Evolutionary conservation across 1,140 invertebrate genomes (phyloP), one percentile per base, ranked within the genome.

Genomic region (Drosophila malerkotliana): DNA sequence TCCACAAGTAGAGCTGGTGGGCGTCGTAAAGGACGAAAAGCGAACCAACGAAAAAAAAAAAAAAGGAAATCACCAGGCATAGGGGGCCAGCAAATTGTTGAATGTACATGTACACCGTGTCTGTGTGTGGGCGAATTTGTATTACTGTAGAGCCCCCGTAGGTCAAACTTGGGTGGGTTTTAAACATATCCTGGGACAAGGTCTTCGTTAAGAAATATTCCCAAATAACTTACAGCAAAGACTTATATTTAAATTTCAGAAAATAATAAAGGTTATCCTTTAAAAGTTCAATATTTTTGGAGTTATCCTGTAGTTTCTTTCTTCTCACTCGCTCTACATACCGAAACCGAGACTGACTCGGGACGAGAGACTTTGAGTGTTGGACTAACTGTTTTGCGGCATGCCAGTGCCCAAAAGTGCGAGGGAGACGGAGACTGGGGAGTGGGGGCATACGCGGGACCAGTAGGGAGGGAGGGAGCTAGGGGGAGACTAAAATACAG

Each of bases 81-180:
- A 59, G 83, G 78, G 74, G 76, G 74, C 80, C 82, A 87, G 85
- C 83, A 87, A 87, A 79, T 87, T 87, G 82, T 87, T 87, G 82
- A 88, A 88, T 88, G 66, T 87, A 78, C 78, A 87, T 60, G 72
- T 61, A 77, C 39, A 73, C 52, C 26, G 12, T 51, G 30, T 7
- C 44, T 57, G 55, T 77, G 58, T 63, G 60, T 81, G 54, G 79
- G 44, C 77, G 69, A 69, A 62, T 79, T 72, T 71, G 55, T 79
- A 54, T 75, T 77, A 82, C 63, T 64, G 63, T 67, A 1, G 3
- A 18, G 3, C 47, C n/a, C 52, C 28, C 34, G 7, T 52, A 26
- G 37, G 10, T 14, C 1, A 4, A 34, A 37, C 1, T 8, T n/a
- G 8, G 9, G 9, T 7, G 28, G 28, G 1, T 8, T 34, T 34